Percentiles rank a stretch among this genome's conserved stretches.
Conservation (phyloP, 2,888 invertebrate species). For the Netelia fuscicornis region DNA sequence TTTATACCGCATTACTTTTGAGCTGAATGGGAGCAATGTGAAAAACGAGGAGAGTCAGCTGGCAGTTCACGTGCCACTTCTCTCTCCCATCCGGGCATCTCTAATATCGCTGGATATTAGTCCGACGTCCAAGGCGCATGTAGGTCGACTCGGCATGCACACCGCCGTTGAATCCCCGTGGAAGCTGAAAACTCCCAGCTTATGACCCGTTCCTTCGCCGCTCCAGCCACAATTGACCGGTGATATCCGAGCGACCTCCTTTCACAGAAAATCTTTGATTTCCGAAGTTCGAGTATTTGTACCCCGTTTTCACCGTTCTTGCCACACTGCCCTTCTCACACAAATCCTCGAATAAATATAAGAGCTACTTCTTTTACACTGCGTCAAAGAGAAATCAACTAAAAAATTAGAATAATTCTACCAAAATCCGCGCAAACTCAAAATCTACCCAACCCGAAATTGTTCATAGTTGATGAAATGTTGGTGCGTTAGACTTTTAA, state of each 20-base stretch:
- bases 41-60: conserved; percentile 62
- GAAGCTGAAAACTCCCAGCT: conserved; percentile 24
- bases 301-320: neutral
- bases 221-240: conserved; percentile 16
- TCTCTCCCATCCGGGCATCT: conserved; percentile 25
- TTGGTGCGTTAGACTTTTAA: too few species aligned
- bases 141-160: conserved; percentile 60
- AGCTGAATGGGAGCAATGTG: neutral
- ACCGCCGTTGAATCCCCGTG: conserved; percentile 41
- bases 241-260: neutral
- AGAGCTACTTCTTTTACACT: neutral
- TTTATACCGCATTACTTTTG: conserved; percentile 64
- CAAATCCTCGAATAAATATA: neutral
- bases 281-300: neutral
- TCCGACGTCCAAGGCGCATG: conserved; percentile 33
- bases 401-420: too few species aligned
- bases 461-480: too few species aligned
- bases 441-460: too few species aligned
- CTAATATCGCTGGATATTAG: conserved; percentile 69
- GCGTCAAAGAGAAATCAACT: neutral
- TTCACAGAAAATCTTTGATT: neutral
- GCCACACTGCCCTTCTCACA: neutral
- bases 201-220: neutral
- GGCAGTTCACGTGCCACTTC: conserved; percentile 61
- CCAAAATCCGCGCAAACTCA: too few species aligned